Base-by-base conservation (phyloP, 2,113 vertebrate genomes). In the Clarias macrocephalus region DNA sequence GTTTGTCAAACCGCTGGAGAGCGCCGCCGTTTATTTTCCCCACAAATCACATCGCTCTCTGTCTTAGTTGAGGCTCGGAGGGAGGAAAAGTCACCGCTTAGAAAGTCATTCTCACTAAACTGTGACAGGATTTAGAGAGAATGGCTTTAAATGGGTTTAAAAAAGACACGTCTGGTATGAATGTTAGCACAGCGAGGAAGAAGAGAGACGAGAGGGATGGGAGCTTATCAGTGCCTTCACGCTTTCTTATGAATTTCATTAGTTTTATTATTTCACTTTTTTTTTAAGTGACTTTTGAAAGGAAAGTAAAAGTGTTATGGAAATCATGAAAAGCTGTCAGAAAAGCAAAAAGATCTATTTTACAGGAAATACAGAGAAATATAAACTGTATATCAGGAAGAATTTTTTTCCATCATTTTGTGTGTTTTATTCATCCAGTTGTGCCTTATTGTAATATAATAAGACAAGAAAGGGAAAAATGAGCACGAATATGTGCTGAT, bases 1-100 rank as follows among this genome's bases (percentile, higher is more conserved):
- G 92, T 92, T 91, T 90, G 90, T 94, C 90, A 90, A 88, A 59
- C 18, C 76, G 72, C 68, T 82, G 88, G 83, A 89, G 85, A 89
- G 85, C 54, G 25, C 60, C 28, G 48, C 18, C 56, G 28, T 62
- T 82, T 83, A n/a, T 79, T 56, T 85, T 75, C 62, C 80, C 54
- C 63, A 60, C 72, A 57, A 52, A 70, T 76, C 79, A 81, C 15
- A 30, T 72, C 37, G 8, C 56, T 86, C 54, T 82, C 56, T 60
- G 85, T 82, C 37, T 75, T 59, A 86, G 75, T n/a, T 80, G 18
- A 6, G 72, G 75, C 62, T 79, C 60, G 12, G n/a, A 56, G 30
- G 84, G 73, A 42, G 19, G 33, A 33, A 5, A 42, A 65, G 80
- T 73, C 30, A n/a, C 30, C 3, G 68, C 82, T 80, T 80, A 56